phyloP scores from a whole-genome alignment of 2,888 invertebrate species.

The Melangyna quadrimaculata region DNA sequence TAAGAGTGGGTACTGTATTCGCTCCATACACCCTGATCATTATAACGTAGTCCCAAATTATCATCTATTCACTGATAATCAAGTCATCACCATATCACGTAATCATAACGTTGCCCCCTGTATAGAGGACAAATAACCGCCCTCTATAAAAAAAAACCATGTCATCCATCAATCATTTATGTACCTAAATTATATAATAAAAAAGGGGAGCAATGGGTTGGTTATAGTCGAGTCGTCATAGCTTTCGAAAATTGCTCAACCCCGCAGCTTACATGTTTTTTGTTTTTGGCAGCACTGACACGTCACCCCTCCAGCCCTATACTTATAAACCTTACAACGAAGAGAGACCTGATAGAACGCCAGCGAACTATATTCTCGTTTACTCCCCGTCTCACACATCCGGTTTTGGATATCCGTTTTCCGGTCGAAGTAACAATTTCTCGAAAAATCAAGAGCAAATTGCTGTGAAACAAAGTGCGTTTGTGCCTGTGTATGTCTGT shows the following conservation, averaged over 20 bases:
- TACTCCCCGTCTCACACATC: conserved; percentile 11
- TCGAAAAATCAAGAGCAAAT: conserved; percentile 60
- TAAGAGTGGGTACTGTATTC: background rate
- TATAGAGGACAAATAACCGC: conserved; percentile 11
- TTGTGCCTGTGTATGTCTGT: background rate
- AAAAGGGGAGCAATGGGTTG: conserved; percentile 20
- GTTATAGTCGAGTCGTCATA: background rate
- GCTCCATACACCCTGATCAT: background rate
- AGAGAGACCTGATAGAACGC: background rate
- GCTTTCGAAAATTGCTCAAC: background rate
- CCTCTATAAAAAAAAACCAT: conserved; percentile 1
- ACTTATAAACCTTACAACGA: background rate
- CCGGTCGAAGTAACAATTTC: conserved; percentile 61
- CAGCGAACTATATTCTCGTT: conserved; percentile 5
- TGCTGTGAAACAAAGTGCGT: conserved; percentile 6
- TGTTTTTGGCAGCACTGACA: conserved; percentile 33
- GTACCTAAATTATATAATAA: conserved; percentile 10
- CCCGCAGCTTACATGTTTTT: conserved; percentile 1
- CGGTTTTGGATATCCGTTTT: conserved; percentile 62
- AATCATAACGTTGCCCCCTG: conserved; percentile 19
- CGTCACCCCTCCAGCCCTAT: background rate
- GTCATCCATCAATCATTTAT: conserved; percentile 47
- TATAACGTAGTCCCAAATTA: conserved; percentile 9
- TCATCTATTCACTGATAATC: conserved; percentile 15
- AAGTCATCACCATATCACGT: conserved; percentile 32